Percentiles rank a stretch among this genome's conserved stretches.
These are phyloP conservation scores for Phalacrocorax pelagicus DNA, from an alignment of 2,113 vertebrate species.

Conservation along the genomic window DNA sequence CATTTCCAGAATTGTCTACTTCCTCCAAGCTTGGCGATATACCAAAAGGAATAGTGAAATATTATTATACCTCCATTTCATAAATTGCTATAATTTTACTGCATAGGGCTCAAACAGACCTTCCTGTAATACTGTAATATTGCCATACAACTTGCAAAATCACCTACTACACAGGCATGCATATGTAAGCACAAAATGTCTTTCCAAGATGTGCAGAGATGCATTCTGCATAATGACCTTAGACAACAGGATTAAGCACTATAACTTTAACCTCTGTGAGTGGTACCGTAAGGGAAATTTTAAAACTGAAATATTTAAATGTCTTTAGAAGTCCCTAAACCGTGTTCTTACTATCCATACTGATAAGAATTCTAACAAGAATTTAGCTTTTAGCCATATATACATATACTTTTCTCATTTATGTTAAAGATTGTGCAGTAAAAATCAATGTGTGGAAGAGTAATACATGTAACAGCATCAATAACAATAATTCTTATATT, in stretches of 20 bases:
- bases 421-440: not conserved
- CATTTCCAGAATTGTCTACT: not conserved
- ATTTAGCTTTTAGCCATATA: not conserved
- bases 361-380: not conserved
- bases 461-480: not conserved
- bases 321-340: not conserved
- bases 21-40: not conserved
- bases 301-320: not conserved
- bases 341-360: not conserved
- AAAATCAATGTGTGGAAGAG: not conserved
- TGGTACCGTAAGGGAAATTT: not conserved
- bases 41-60: not conserved
- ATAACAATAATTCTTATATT: not conserved
- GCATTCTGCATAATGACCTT: not conserved
- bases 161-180: not conserved
- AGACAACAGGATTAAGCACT: not conserved
- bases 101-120: not conserved
- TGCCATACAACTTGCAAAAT: not conserved
- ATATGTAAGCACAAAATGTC: not conserved
- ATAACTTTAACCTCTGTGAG: not conserved
- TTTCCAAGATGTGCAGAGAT: not conserved
- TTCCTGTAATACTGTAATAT: not conserved
- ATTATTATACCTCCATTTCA: not conserved
- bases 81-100: not conserved
- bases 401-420: not conserved